Percentiles rank a stretch among this genome's conserved stretches.
Evolutionary conservation across 2,113 vertebrate species (phyloP).

Genomic region (Propithecus coquereli): DNA sequence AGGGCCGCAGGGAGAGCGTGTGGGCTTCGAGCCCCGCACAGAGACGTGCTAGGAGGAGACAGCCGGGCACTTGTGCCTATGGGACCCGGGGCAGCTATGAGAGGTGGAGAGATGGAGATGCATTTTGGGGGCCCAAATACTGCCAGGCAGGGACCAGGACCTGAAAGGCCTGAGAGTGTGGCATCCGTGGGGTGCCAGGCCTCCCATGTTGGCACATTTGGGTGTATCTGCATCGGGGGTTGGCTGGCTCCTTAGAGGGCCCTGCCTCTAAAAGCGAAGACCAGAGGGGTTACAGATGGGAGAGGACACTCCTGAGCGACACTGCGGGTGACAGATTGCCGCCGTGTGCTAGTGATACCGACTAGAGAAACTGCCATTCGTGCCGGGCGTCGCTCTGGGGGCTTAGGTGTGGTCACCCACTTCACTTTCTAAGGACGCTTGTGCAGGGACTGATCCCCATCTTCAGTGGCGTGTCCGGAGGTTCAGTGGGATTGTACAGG

Average conservation of each 20-base stretch:
- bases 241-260: not conserved
- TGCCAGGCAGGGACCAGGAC: not conserved
- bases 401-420: not conserved
- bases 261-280: not conserved
- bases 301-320: not conserved
- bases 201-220: rapidly evolving
- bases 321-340: rapidly evolving
- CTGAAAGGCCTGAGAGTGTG: not conserved
- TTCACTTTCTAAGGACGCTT: not conserved
- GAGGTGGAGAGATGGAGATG: not conserved
- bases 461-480: not conserved
- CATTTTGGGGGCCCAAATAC: rapidly evolving
- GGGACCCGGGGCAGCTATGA: too few species aligned
- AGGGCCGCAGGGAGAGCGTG: too few species aligned
- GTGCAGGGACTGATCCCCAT: rapidly evolving
- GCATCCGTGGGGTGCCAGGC: not conserved
- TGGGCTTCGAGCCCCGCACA: not conserved
- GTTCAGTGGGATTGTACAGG: rapidly evolving
- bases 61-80: not conserved
- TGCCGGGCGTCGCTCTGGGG: not conserved
- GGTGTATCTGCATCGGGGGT: rapidly evolving
- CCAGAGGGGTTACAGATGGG: not conserved
- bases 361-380: rapidly evolving
- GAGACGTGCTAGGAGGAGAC: not conserved
- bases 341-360: rapidly evolving